These are phyloP conservation scores for Hybos culiciformis DNA, from an alignment of 2,888 invertebrate genomes.

Conservation along the genomic window DNA sequence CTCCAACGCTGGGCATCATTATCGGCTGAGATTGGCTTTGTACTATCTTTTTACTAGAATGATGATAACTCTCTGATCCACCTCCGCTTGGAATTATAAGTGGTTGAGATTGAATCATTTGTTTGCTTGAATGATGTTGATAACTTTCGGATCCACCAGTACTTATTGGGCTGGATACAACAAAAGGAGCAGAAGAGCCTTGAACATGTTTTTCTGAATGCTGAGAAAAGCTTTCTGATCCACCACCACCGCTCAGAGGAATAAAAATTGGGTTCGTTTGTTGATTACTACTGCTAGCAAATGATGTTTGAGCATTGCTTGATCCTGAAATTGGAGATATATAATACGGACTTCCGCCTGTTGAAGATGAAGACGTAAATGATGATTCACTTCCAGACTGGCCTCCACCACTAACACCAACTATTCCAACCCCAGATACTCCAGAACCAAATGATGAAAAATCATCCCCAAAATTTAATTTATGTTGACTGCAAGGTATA, in stretches of 20 bases:
- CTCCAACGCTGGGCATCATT: slow-evolving; percentile 10
- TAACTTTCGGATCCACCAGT: slow-evolving; percentile 16
- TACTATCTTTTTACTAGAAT: slow-evolving; percentile 22
- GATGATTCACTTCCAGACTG: slow-evolving; percentile 5
- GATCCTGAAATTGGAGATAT: slow-evolving; percentile 4
- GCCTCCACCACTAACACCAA: not conserved
- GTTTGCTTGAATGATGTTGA: slow-evolving; percentile 14
- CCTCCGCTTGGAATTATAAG: slow-evolving; percentile 17
- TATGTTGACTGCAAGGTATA: too few relatives aligned
- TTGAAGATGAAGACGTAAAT: slow-evolving; percentile 18
- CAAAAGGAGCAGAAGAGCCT: slow-evolving; percentile 16
- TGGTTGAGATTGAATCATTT: slow-evolving; percentile 18
- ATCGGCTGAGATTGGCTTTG: slow-evolving; percentile 16
- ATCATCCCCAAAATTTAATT: too few relatives aligned
- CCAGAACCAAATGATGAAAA: not conserved
- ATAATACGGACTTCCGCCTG: slow-evolving; percentile 1
- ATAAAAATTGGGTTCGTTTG: slow-evolving; percentile 18
- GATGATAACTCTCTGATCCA: slow-evolving; percentile 24
- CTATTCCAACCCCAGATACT: not conserved
- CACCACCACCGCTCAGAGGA: slow-evolving; percentile 19
- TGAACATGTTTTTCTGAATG: slow-evolving; percentile 16
- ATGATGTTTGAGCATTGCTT: not conserved
- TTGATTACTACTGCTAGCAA: not conserved
- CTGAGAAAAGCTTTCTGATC: slow-evolving; percentile 14
- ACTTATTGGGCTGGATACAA: slow-evolving; percentile 11